A percentile compares a stretch with the other conserved stretches of the same genome.
Evolutionary conservation across 1,140 invertebrate species (phyloP).

Genomic region (Platyscapa corneri): DNA sequence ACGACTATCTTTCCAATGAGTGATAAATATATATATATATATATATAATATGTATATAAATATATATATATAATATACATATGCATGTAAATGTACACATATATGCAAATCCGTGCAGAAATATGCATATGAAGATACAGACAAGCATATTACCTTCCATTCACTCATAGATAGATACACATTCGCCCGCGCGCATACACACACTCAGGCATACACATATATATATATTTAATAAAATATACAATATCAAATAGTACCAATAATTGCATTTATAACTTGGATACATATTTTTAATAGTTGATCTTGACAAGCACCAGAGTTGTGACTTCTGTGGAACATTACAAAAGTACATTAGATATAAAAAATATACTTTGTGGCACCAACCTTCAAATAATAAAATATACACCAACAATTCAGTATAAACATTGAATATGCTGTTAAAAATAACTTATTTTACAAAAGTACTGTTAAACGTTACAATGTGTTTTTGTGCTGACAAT

Average conservation of each 20-base stretch:
- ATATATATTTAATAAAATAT: conserved; percentile 21
- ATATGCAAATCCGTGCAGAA: neutral
- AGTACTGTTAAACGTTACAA: conserved; percentile 35
- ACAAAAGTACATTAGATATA: conserved; percentile 32
- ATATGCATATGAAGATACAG: neutral
- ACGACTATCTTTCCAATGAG: conserved; percentile 47
- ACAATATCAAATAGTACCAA: conserved; percentile 38
- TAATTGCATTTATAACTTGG: conserved; percentile 40
- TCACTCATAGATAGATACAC: neutral
- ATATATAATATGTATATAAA: conserved; percentile 9
- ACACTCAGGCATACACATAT: neutral
- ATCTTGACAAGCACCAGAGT: conserved; percentile 46
- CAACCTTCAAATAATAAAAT: conserved; percentile 40
- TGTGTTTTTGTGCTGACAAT: conserved; percentile 15
- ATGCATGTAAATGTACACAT: neutral
- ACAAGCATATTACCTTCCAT: too few species aligned
- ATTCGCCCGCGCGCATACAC: too few species aligned
- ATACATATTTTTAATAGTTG: conserved; percentile 21
- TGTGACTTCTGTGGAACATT: conserved; percentile 23
- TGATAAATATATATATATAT: conserved; percentile 25
- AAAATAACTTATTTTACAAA: conserved; percentile 45
- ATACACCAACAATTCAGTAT: conserved; percentile 41
- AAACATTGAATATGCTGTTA: conserved; percentile 26
- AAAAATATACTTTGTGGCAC: conserved; percentile 48
- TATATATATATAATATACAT: conserved; percentile 32